These are phyloP conservation scores for Rhabditoides inermis DNA, from an alignment of 2,888 invertebrate species.

Conservation along the genomic window DNA sequence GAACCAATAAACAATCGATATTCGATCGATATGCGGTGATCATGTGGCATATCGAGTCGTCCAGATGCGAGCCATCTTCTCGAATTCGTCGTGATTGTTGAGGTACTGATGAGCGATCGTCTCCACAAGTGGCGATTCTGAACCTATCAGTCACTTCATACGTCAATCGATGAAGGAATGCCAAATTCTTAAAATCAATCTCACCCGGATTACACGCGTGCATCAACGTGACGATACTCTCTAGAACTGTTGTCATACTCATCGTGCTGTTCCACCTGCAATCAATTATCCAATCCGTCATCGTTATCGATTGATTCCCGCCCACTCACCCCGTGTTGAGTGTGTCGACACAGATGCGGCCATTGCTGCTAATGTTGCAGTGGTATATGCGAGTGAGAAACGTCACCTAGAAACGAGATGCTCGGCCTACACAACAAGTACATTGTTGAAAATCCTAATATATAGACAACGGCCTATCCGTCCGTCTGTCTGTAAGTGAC, in stretches of 20 bases:
- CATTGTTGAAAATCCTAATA: no score
- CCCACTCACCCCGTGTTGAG: no score
- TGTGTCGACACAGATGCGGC: no score
- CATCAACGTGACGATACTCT: slow-evolving; percentile 91
- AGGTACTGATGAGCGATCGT: slow-evolving; percentile 6
- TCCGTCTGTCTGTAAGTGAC: no score
- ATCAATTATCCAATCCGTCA: no score
- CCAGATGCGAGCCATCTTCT: slow-evolving; percentile 94
- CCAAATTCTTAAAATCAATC: neutral
- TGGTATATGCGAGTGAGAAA: slow-evolving; percentile 96
- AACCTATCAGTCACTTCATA: no score
- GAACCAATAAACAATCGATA: no score
- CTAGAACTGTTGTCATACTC: slow-evolving; percentile 90
- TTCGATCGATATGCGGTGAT: no score
- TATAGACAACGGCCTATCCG: no score
- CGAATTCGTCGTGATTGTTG: slow-evolving; percentile 69
- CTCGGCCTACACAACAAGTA: no score
- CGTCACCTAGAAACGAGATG: slow-evolving; percentile 57
- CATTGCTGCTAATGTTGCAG: slow-evolving; percentile 98
- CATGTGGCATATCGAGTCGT: slow-evolving; percentile 93
- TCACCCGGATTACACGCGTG: slow-evolving; percentile 57
- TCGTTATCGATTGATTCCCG: no score
- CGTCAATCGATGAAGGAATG: no score
- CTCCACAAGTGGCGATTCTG: slow-evolving; percentile 3
- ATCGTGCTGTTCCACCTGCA: slow-evolving; percentile 98